Evolutionary conservation across 2,888 invertebrate species (phyloP), one percentile per base, ranked within the genome.

Genomic region (Dasypogon diadema): DNA sequence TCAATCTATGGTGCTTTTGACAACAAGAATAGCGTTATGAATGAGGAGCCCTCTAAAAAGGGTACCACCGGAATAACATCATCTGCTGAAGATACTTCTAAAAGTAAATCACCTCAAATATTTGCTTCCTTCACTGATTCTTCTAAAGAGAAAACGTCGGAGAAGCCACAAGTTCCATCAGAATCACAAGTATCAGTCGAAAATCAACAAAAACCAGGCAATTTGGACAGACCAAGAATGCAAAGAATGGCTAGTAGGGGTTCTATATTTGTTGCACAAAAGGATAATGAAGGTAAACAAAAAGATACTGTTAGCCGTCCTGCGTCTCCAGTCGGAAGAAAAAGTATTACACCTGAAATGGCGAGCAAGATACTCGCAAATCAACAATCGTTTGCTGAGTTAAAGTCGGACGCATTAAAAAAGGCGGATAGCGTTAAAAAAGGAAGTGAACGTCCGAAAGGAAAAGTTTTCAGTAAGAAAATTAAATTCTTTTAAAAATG

Each of bases 1-100:
- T 78, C 78, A 1, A 74, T 77, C 37, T 78, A 78, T 34, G 78
- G 76, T 10, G 22, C 72, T 14, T 58, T 77, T 22, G 77, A 77
- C 30, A 75, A 34, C 34, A 42, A 42, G n/a, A 42, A 8, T 12
- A 46, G 12, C 6, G 5, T 22, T 5, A 51, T 26, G 8, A 48
- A 21, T 48, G 68, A 68, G 12, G 68, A 74, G 6, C 5, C 63
- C 6, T 56, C 55, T 46, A 74, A 18, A n/a, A 73, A 73, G 46
- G n/a, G n/a, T n/a, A n/a, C n/a, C n/a, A n/a, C n/a, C n/a, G n/a
- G n/a, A 16, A 18, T 21, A 3, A 72, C 54, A 16, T 26, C 16
- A 21, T 30, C 42, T 48, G 24, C 37, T 46, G 8, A 68, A 54
- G 58, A 73, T 2, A 21, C 42, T 14, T 5, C 10, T 10, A 68